Evolutionary conservation across 1,140 invertebrate species (phyloP).

Genomic region (Manduca sexta): DNA sequence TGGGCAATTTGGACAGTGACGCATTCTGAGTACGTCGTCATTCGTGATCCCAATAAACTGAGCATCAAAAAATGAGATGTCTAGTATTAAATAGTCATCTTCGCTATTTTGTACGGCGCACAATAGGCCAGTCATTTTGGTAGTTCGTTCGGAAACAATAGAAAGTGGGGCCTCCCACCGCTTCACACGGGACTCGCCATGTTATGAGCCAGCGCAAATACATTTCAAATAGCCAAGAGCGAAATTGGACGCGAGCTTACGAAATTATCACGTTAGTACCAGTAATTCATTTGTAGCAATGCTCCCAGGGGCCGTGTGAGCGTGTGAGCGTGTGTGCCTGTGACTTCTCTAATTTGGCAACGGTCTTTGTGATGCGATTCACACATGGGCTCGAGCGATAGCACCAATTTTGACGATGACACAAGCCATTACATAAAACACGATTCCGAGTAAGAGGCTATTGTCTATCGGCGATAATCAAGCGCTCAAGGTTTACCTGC

Average conservation of each 20-base stretch:
- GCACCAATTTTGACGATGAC: conserved; percentile 3
- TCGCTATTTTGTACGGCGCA: conserved; percentile 37
- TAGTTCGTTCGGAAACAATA: conserved; percentile 44
- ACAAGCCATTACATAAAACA: conserved; percentile 17
- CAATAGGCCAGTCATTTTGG: conserved; percentile 44
- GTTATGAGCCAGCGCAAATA: conserved; percentile 64
- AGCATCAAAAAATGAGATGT: conserved; percentile 39
- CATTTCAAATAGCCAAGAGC: conserved; percentile 56
- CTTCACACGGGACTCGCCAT: conserved; percentile 50
- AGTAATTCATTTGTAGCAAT: conserved; percentile 55
- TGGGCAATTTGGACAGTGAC: conserved; percentile 35
- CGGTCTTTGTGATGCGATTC: conserved; percentile 1
- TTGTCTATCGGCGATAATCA: conserved; percentile 23
- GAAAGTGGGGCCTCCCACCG: conserved; percentile 24
- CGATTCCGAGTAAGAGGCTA: conserved; percentile 11
- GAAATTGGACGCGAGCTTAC: conserved; percentile 54
- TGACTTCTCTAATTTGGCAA: conserved; percentile 28
- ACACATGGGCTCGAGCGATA: conserved; percentile 1
- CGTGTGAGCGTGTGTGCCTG: conserved; percentile 54
- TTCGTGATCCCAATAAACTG: conserved; percentile 34
- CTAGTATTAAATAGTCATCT: conserved; percentile 47
- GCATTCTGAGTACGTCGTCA: conserved; percentile 21
- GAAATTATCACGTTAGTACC: conserved; percentile 58
- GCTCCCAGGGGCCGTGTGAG: conserved; percentile 44
- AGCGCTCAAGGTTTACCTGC: conserved; percentile 26